Conservation (phyloP, 2,797 vertebrate genomes). For the Parambassis ranga region DNA sequence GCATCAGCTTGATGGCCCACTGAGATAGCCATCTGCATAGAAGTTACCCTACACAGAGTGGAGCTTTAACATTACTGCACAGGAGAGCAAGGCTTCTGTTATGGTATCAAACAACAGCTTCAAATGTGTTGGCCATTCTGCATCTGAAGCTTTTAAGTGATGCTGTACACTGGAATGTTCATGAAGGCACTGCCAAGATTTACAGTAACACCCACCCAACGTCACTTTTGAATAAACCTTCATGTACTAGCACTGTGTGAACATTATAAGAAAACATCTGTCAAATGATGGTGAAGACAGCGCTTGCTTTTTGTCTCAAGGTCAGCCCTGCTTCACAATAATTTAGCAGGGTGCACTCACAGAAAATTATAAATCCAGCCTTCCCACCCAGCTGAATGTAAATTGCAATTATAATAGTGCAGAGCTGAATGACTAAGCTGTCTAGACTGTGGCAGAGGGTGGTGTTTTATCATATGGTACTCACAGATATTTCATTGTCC, state of each 20-base stretch:
- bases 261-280: not conserved
- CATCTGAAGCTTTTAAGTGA: not conserved
- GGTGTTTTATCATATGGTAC: slow-evolving; percentile 73
- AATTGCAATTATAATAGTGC: slow-evolving; percentile 26
- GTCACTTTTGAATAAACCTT: not conserved
- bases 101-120: not conserved
- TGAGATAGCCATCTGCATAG: slow-evolving; percentile 24
- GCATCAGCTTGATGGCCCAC: slow-evolving; percentile 4
- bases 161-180: slow-evolving; percentile 8
- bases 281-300: not conserved
- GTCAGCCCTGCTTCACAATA: not conserved
- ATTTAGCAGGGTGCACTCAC: not conserved
- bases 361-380: slow-evolving; percentile 4
- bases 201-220: not conserved
- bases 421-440: slow-evolving; percentile 25
- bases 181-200: not conserved
- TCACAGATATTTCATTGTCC: slow-evolving; percentile 88
- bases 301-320: not conserved
- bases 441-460: slow-evolving; percentile 64
- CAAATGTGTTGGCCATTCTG: not conserved
- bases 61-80: not conserved
- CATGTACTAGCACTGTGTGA: not conserved
- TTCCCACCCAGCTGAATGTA: slow-evolving; percentile 3
- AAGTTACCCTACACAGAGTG: slow-evolving; percentile 19
- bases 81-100: not conserved